Base-by-base conservation (phyloP, 2,888 invertebrate genomes). In the Tortrix viridana region DNA sequence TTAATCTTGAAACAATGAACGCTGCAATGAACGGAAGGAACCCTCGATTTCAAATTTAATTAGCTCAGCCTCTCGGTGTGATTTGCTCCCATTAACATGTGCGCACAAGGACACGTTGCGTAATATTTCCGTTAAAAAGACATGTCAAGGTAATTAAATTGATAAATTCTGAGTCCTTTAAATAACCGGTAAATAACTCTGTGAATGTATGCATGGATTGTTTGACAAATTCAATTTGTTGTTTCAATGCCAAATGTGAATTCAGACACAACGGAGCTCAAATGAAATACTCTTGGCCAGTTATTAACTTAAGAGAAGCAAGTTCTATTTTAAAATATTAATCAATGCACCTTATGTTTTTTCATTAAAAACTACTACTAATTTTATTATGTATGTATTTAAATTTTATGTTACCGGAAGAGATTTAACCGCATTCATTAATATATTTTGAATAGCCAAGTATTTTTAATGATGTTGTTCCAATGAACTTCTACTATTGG, bases 111-210 rank as follows among this genome's bases (percentile, higher is more conserved):
- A 81, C 75, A 73, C 68, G 65, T 82, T 83, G 74, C 74, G 79
- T 81, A 82, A 84, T 74, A 76, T 80, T 83, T 84, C 85, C 84
- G 81, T 73, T 76, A 81, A 79, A 72, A 74, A 76, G 65, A 73
- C 68, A 65, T 67, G 66, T 78, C 82, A 81, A 84, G 84, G 82
- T 72, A 73, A 69, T 75, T 72, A 64, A 60, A 22, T 22, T 32
- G 67, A 71, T 66, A 67, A 70, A 74, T 74, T 76, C 66, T 68
- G 66, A 72, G 71, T 68, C 67, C 74, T 72, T 72, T 79, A 71
- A 71, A 72, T 70, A 74, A 78, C 71, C 71, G 61, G 72, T 75
- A 74, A 67, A 68, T 56, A 67, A 70, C 69, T 65, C 68, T 68
- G 69, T 66, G 58, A 60, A 68, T 67, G 63, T 54, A 49, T 52